Percentiles rank a stretch among this genome's conserved stretches.
These are phyloP conservation scores for Caerostris extrusa DNA, from an alignment of 1,140 invertebrate genomes.

Conservation along the genomic window DNA sequence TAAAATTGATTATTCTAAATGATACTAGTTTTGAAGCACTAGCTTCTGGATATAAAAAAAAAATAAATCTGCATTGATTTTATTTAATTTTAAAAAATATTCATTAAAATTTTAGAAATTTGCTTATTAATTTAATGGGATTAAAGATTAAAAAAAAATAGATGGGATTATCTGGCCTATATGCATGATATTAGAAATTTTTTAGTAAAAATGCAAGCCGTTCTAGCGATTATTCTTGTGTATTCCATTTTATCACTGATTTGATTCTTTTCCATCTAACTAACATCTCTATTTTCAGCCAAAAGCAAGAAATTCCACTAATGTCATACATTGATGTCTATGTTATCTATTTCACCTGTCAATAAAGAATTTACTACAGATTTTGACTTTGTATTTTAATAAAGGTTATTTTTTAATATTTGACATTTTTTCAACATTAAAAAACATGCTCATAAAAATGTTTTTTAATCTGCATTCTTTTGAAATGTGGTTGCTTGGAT, in stretches of 20 bases:
- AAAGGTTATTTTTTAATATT: too few species aligned
- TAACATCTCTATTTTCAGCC: slow-evolving; percentile 14
- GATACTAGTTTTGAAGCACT: slow-evolving; percentile 39
- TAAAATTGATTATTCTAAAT: background rate
- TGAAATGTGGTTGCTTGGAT: too few species aligned
- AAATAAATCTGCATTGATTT: background rate
- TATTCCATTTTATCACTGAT: background rate
- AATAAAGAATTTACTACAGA: too few species aligned
- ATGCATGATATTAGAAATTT: background rate
- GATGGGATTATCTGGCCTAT: background rate
- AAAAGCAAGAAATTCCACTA: background rate
- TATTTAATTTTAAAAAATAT: background rate
- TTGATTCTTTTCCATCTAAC: background rate
- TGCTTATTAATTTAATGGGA: background rate
- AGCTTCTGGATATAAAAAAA: slow-evolving; percentile 22
- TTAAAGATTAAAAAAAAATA: background rate
- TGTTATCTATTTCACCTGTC: too few species aligned
- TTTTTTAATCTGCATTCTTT: too few species aligned
- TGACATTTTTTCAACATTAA: too few species aligned
- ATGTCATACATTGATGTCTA: background rate
- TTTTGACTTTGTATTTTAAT: too few species aligned
- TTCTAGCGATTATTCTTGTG: background rate
- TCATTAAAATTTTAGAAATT: background rate
- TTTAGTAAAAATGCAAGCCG: background rate
- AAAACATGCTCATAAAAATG: too few species aligned